Evolutionary conservation across 2,113 vertebrate genomes (phyloP), one percentile per base, ranked within the genome.

Genomic region (Lepus americanus): DNA sequence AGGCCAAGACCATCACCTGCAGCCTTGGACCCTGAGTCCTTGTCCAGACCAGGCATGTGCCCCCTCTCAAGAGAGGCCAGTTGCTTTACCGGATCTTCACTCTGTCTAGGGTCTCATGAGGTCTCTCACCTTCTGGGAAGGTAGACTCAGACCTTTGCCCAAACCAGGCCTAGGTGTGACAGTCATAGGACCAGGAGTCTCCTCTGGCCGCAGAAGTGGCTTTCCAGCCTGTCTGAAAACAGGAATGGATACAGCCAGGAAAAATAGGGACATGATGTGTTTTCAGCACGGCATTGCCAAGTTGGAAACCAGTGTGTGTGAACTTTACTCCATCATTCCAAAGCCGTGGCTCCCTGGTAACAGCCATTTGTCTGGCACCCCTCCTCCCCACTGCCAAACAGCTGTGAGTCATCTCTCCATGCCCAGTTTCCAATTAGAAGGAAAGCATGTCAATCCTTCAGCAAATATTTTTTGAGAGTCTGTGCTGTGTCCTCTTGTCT

Each of bases 151-250:
- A 70, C 73, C 44, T 36, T n/a, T 66, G 19, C 29, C 19, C 66
- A 29, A 53, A 70, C 61, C 59, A 90, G 82, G n/a, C 8, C 16
- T 39, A 2, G 14, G 4, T 36, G 5, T 69, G 29, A 9, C 49
- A 29, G n/a, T 44, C 31, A 5, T 1, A 16, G 51, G 22, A 4
- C 5, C 7, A 39, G 31, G 25, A 79, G 10, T 14, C 53, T 0
- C 0, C 44, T 11, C 4, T 79, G 39, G 16, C 29, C 31, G 36
- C 17, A 1, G 51, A 31, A 0, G 14, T 12, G 20, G 73, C 87
- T 90, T 70, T 70, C 82, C 17, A 27, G 27, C 59, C 29, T 27
- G 7, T 14, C 1, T 31, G n/a, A 61, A 74, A 72, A 20, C 0
- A 4, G 23, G 51, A 31, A 84, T 78, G 72, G 12, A 16, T 17